Evolutionary conservation across 1,140 invertebrate species (phyloP), one percentile per base, ranked within the genome.

Genomic region (Neodiprion pinetum): DNA sequence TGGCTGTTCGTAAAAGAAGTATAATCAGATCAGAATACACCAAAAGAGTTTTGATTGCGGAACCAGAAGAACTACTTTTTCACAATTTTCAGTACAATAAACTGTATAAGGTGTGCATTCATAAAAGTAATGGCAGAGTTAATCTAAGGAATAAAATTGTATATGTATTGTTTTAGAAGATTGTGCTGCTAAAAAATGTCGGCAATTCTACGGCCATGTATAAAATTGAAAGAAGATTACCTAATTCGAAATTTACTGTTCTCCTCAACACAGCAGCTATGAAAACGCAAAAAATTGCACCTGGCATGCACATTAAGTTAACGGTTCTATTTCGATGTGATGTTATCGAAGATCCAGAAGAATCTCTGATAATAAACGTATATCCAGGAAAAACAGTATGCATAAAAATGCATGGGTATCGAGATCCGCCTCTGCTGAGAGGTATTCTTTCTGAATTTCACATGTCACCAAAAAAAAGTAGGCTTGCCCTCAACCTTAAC

Each of bases 281-380:
- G 14, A 69, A 82, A 61, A 76, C 71, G 1, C 65, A 67, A 40
- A 67, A 79, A 66, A 68, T 88, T 14, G 79, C 83, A 0, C 85
- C 86, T 7, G 86, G 86, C 14, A 83, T 88, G 80, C 67, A 73
- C 8, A 9, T 78, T 4, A 80, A 76, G 72, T 72, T 88, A 8
- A 72, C 78, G 9, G 69, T 87, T 21, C n/a, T 47, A 5, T 88
- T 83, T 68, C 70, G 53, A 11, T 76, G 80, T 1, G 73, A 84
- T n/a, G 70, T 67, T n/a, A 69, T 79, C 1, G 75, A 78, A n/a
- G 77, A 85, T 50, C 75, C 70, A 1, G 75, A 80, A 49, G 84
- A 86, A 48, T 47, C 28, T 8, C 47, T 88, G 21, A 12, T 79
- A 1, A 5, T 86, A 21, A 77, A 76, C 28, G 82, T 86, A 9